Evolutionary conservation across 2,888 invertebrate genomes (phyloP).

Genomic region (Loripinus fragilis): DNA sequence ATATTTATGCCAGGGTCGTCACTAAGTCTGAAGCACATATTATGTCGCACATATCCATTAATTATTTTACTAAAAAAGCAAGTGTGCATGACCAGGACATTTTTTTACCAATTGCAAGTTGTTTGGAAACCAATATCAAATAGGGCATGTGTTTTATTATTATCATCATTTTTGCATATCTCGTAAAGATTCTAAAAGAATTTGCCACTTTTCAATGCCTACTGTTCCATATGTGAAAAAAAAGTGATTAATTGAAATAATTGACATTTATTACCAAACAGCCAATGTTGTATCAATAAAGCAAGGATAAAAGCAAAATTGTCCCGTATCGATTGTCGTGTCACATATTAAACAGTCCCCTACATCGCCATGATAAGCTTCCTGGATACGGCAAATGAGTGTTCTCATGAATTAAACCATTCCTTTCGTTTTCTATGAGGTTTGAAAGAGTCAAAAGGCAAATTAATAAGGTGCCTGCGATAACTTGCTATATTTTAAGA

Average conservation of each 20-base stretch:
- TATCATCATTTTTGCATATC: too few relatives aligned
- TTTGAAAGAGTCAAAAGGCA: conserved; percentile 30
- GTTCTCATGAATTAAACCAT: conserved; percentile 29
- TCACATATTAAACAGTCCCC: conserved; percentile 58
- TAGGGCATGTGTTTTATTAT: too few relatives aligned
- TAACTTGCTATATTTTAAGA: conserved; percentile 11
- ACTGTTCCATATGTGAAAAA: not conserved
- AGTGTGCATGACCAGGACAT: too few relatives aligned
- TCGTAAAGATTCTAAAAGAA: not conserved
- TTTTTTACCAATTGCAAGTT: too few relatives aligned
- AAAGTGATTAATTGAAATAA: not conserved
- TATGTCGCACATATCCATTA: too few relatives aligned
- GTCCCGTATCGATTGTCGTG: conserved; percentile 24
- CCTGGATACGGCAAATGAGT: conserved; percentile 53
- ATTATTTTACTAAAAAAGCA: too few relatives aligned
- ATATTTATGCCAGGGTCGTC: too few relatives aligned
- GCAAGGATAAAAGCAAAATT: not conserved
- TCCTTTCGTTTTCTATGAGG: conserved; percentile 15
- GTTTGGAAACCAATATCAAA: too few relatives aligned
- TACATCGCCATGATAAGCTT: conserved; percentile 56
- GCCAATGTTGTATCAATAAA: not conserved
- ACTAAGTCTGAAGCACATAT: too few relatives aligned
- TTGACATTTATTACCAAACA: conserved; percentile 8
- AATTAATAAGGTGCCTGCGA: conserved; percentile 24
- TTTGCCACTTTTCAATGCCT: not conserved